Base-by-base conservation (phyloP, 1,140 invertebrate genomes). In the Globodera ellingtonae region DNA sequence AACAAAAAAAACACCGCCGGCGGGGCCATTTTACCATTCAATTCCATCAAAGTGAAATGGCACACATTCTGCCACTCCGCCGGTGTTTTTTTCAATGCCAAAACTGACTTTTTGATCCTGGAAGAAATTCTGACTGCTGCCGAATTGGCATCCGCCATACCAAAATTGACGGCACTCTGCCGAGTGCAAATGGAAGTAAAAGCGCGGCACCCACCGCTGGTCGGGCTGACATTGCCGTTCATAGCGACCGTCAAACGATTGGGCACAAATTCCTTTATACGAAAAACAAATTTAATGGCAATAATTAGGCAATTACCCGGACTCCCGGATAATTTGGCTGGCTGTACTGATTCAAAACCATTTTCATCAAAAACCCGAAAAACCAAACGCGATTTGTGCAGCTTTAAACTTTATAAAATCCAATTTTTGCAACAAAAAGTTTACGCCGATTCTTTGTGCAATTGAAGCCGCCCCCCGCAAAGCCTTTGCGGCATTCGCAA, bases 141-240 rank as follows among this genome's bases (percentile, higher is more conserved):
- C 73, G 47, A 78, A 79, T 52, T 81, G 78, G 74, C 86, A 87
- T 35, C 86, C 84, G 35, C 86, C 86, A 52, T 86, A 86, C 84
- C 86, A 88, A 78, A 87, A 87, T 21, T 76, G 75, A 46, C 82
- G 73, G 59, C 85, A 88, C 24, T 59, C n/a, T 9, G 71, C 69
- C n/a, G 72, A 44, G 8, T 59, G 47, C 59, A 67, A n/a, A 69
- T 80, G 65, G 66, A 65, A 84, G 67, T 83, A 84, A 46, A 72
- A 84, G 15, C 84, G 80, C n/a, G 81, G 24, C 73, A 73, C 35
- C 80, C 81, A 85, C 15, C 21, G 24, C 6, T 48, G 52, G 59
- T 82, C 62, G 44, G 47, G 66, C 48, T 44, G 48, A 66, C 84
- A 84, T 48, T 73, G 48, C 24, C 71, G 50, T 74, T 84, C 84